These are phyloP conservation scores for Pyrrhura leucotis DNA, from an alignment of 2,797 vertebrate species.

Conservation along the genomic window DNA sequence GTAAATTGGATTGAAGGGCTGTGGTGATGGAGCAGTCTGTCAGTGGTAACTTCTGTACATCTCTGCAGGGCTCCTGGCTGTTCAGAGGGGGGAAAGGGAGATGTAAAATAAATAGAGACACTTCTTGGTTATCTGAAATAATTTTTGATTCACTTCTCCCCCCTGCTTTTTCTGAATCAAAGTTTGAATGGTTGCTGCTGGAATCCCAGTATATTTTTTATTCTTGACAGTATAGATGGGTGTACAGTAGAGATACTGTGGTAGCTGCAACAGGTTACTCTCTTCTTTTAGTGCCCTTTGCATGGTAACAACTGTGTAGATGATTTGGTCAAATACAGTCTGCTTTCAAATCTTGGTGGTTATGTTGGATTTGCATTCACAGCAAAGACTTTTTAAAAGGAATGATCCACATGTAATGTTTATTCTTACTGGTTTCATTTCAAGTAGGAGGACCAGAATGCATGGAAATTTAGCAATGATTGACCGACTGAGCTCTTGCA, in stretches of 20 bases:
- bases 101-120: not conserved
- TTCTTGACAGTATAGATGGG: not conserved
- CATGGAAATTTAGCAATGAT: not conserved
- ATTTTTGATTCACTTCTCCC: not conserved
- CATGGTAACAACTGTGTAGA: not conserved
- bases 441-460: not conserved
- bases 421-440: not conserved
- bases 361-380: not conserved
- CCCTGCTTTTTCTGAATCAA: not conserved
- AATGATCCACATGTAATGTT: accelerated
- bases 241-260: not conserved
- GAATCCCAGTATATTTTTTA: not conserved
- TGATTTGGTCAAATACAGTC: not conserved
- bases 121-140: not conserved
- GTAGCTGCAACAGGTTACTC: not conserved
- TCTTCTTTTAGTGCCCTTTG: not conserved
- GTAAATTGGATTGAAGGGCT: not conserved
- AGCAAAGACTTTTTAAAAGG: not conserved
- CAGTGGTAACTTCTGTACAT: not conserved
- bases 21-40: accelerated
- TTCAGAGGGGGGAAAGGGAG: not conserved
- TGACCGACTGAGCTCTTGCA: not conserved
- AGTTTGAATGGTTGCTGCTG: not conserved
- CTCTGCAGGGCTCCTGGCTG: not conserved
- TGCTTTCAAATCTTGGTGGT: not conserved